Percentiles rank a stretch among this genome's conserved stretches.
Conservation (phyloP, 2,113 vertebrate species). For the Tympanuchus pallidicinctus region DNA sequence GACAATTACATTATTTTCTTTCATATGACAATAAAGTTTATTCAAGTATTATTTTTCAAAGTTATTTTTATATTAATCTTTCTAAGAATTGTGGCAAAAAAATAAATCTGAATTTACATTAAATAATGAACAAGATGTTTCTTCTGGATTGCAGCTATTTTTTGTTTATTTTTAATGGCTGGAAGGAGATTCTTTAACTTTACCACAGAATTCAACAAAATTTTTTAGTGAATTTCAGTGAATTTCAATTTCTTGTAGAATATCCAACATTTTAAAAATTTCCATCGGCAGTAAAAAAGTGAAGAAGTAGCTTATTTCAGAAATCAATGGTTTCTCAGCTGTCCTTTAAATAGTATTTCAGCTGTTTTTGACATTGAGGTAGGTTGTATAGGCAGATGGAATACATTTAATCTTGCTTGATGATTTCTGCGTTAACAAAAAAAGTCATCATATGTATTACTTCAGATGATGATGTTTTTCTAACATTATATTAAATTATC, state of each 20-base stretch:
- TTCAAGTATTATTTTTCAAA: background rate
- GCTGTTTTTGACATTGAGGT: background rate
- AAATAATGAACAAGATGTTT: background rate
- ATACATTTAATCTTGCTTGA: background rate
- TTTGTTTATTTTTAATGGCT: background rate
- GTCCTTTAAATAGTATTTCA: background rate
- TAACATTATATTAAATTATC: background rate
- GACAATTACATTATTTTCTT: background rate
- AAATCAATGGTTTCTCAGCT: background rate
- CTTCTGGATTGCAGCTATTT: background rate
- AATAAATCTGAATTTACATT: no score
- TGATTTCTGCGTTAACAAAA: background rate
- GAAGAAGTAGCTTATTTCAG: background rate
- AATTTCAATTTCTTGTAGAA: background rate
- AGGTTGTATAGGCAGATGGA: background rate
- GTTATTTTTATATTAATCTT: background rate
- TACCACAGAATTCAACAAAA: background rate
- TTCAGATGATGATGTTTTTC: background rate
- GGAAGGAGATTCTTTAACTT: background rate
- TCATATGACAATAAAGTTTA: background rate
- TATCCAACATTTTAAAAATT: background rate
- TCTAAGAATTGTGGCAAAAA: background rate
- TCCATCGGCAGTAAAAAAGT: background rate
- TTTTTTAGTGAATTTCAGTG: background rate
- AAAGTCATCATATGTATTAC: background rate